Evolutionary conservation across 1,140 invertebrate genomes (phyloP), one percentile per base, ranked within the genome.

Genomic region (Spodoptera frugiperda): DNA sequence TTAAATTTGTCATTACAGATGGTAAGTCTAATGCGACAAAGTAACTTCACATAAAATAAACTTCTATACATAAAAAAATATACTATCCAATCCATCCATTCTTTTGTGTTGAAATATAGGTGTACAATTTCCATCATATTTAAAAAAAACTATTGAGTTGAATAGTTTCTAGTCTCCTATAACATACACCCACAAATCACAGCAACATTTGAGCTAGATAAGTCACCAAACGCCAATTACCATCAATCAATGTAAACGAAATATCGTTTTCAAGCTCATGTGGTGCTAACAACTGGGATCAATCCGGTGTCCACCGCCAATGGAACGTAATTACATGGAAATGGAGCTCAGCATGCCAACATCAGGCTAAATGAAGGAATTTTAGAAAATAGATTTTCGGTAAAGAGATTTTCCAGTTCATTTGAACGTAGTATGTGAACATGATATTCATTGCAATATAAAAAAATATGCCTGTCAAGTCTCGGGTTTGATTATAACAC

Each of bases 211-310:
- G 48, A 51, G 12, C 14, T n/a, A 39, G 57, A 25, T 61, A 61
- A 63, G n/a, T 17, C 48, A 4, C 1, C 12, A 14, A 51, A 51
- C 59, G 12, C 3, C 39, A 48, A 48, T 46, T 48, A 67, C 44
- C 17, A 49, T 67, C 44, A 6, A 67, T 67, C 63, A 67, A 48
- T 67, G 15, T 48, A 49, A 63, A 49, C 63, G 39, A 67, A 67
- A 67, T 49, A 67, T 67, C 19, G 63, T 21, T 48, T 21, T 9
- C 63, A 8, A 67, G 11, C 44, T 49, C 44, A 48, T 67, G 39
- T 46, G 63, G 44, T 48, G 57, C 57, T 44, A 67, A 67, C 63
- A 25, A 67, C 44, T 67, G 19, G 63, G 63, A 67, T 67, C 63
- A 49, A 48, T 67, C 44, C 57, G 57, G 15, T 48, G 44, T n/a